Evolutionary conservation across 1,140 invertebrate species (phyloP).

Genomic region (Zaprionus lachaisei): DNA sequence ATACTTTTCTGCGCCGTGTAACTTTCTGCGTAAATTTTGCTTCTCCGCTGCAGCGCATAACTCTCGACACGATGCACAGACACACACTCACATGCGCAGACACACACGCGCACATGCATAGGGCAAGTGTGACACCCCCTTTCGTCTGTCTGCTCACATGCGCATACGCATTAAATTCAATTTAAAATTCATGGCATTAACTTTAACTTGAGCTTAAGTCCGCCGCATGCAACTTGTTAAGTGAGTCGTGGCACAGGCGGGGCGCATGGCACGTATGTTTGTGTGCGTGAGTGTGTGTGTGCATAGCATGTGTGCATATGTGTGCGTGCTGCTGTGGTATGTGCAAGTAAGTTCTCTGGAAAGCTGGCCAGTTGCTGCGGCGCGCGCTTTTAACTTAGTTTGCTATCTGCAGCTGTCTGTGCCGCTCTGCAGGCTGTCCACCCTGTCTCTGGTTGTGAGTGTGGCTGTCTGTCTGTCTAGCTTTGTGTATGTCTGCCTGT

Average conservation of each 20-base stretch:
- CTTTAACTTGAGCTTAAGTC: conserved; percentile 81
- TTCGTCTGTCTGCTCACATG: conserved; percentile 37
- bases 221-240: conserved; percentile 78
- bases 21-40: conserved; percentile 75
- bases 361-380: conserved; percentile 55
- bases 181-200: conserved; percentile 83
- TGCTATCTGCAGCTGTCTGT: conserved; percentile 41
- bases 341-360: conserved; percentile 44
- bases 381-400: conserved; percentile 72
- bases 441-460: neutral
- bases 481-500: neutral
- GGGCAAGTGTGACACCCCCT: neutral
- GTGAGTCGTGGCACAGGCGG: conserved; percentile 29
- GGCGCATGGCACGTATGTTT: conserved; percentile 1
- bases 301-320: neutral
- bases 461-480: neutral
- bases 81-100: neutral
- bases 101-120: neutral
- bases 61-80: conserved; percentile 3
- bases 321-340: conserved; percentile 16
- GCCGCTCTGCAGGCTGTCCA: neutral
- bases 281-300: neutral
- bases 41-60: conserved; percentile 43
- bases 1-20: conserved; percentile 70
- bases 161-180: conserved; percentile 80